Evolutionary conservation across 2,113 vertebrate genomes (phyloP).

Genomic region (Bagarius yarrelli): DNA sequence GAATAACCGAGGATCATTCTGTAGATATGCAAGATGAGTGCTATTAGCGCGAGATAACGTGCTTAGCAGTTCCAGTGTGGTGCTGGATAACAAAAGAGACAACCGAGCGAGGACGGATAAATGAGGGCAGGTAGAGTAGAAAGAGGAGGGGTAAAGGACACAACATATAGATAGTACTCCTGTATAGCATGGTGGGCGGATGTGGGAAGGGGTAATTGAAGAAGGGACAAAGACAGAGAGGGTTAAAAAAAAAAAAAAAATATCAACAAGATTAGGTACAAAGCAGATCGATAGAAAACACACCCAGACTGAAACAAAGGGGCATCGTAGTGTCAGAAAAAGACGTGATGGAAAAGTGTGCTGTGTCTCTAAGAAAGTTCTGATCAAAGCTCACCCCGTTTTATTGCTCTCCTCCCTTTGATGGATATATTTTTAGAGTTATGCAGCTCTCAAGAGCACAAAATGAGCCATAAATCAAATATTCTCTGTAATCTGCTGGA

Average conservation of each 20-base stretch:
- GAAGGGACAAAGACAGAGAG: slow-evolving; percentile 6
- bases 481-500: slow-evolving; percentile 69
- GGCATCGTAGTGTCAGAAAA: neutral
- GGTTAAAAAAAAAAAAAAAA: slow-evolving; percentile 1
- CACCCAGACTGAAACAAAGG: neutral
- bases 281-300: neutral
- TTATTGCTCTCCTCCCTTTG: slow-evolving; percentile 40
- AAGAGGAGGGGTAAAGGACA: neutral
- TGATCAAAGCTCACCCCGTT: slow-evolving; percentile 58
- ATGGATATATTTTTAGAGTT: slow-evolving; percentile 58
- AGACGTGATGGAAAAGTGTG: slow-evolving; percentile 19
- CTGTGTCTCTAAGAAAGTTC: slow-evolving; percentile 40
- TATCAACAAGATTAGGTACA: neutral
- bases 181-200: slow-evolving; percentile 4
- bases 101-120: neutral
- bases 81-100: slow-evolving; percentile 26
- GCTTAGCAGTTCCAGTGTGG: slow-evolving; percentile 30
- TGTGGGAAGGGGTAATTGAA: neutral
- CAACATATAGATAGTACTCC: slow-evolving; percentile 4
- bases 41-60: slow-evolving; percentile 18
- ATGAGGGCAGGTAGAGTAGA: slow-evolving; percentile 16
- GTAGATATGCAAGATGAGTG: slow-evolving; percentile 35
- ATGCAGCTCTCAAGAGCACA: slow-evolving; percentile 54
- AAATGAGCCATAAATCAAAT: slow-evolving; percentile 62
- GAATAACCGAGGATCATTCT: slow-evolving; percentile 31